phyloP scores from a whole-genome alignment of 2,888 invertebrate species.

The Phengaris arion region DNA sequence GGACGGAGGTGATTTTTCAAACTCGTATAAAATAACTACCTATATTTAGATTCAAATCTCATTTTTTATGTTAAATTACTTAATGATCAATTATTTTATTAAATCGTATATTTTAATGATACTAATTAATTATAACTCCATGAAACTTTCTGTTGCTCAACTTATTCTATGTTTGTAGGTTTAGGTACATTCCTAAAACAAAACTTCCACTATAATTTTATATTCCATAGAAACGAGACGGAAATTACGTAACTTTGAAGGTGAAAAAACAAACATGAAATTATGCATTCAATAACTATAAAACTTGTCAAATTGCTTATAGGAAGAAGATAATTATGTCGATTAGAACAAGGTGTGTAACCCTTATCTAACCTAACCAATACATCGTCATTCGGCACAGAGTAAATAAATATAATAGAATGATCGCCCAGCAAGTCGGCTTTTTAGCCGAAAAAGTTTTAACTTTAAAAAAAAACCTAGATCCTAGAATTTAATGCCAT shows the following conservation, averaged over 20 bases:
- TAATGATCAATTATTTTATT: neutral
- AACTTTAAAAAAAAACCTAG: no score
- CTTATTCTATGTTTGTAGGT: slow-evolving; percentile 1
- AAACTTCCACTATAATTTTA: slow-evolving; percentile 15
- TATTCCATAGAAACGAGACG: neutral
- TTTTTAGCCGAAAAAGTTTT: no score
- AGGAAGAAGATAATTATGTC: slow-evolving; percentile 21
- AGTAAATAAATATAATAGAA: no score
- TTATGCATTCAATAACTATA: slow-evolving; percentile 8
- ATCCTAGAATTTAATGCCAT: no score
- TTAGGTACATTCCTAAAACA: slow-evolving; percentile 1
- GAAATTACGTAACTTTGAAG: slow-evolving; percentile 12
- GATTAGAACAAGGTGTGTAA: neutral
- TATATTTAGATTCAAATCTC: neutral
- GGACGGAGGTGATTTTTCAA: neutral
- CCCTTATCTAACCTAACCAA: neutral
- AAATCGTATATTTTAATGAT: neutral
- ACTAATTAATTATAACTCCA: neutral
- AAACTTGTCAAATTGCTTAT: slow-evolving; percentile 4
- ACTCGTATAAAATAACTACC: no score
- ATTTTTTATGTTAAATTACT: neutral
- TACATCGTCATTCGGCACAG: no score
- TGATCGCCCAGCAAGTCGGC: no score
- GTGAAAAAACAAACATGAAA: neutral
- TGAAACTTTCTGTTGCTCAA: slow-evolving; percentile 4